These are phyloP conservation scores for Myiozetetes cayanensis DNA, from an alignment of 2,113 vertebrate genomes.

Conservation along the genomic window DNA sequence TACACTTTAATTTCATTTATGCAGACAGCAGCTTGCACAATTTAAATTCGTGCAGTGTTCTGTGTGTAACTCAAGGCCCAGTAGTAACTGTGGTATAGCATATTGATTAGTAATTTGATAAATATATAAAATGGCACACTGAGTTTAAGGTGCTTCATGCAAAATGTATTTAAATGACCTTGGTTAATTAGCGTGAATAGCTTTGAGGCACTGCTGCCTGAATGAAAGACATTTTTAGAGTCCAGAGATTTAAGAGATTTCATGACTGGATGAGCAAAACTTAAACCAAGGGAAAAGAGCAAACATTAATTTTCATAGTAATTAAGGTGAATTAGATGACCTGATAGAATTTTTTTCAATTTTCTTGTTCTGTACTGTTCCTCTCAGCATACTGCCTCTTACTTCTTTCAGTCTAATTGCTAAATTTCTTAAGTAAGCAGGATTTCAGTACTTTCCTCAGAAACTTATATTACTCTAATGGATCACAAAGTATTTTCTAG, in stretches of 20 bases:
- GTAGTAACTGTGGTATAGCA: conserved; percentile 70
- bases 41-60: conserved; percentile 74
- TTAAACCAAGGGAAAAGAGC: conserved; percentile 43
- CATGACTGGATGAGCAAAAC: conserved; percentile 45
- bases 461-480: conserved; percentile 10
- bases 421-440: conserved; percentile 4
- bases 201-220: conserved; percentile 56
- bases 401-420: neutral
- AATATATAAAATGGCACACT: conserved; percentile 75
- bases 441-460: neutral
- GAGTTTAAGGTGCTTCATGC: conserved; percentile 74
- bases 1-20: conserved; percentile 65
- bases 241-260: conserved; percentile 63
- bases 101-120: conserved; percentile 83
- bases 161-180: conserved; percentile 82
- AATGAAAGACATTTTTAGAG: conserved; percentile 54
- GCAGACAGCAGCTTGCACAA: conserved; percentile 60
- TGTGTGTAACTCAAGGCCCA: conserved; percentile 60
- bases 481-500: conserved; percentile 19
- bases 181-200: conserved; percentile 72
- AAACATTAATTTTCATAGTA: conserved; percentile 51
- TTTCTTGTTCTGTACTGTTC: neutral
- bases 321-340: conserved; percentile 34
- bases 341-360: neutral
- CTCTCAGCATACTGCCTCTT: neutral